Evolutionary conservation across 2,113 vertebrate genomes (phyloP).

Genomic region (Holacanthus passer): DNA sequence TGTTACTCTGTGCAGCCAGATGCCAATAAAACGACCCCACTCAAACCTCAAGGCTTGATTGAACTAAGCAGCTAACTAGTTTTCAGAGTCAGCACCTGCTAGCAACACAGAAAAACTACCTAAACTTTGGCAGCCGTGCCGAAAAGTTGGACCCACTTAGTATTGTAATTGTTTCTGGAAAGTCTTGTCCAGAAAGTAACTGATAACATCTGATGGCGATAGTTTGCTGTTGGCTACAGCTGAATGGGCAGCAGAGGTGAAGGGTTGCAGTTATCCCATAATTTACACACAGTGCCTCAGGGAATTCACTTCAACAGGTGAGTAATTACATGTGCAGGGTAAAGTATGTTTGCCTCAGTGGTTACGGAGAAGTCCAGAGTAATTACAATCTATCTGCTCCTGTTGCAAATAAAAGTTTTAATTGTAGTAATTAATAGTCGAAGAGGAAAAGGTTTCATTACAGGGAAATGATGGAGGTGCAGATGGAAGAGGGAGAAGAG

Average conservation of each 20-base stretch:
- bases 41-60: conserved; percentile 20
- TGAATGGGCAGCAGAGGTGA: conserved; percentile 49
- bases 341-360: neutral
- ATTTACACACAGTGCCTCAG: conserved; percentile 6
- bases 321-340: conserved; percentile 23
- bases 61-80: conserved; percentile 20
- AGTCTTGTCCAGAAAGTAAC: conserved; percentile 23
- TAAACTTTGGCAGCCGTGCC: conserved; percentile 25
- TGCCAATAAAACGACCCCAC: conserved; percentile 30
- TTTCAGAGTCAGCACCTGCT: conserved; percentile 39
- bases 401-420: conserved; percentile 4
- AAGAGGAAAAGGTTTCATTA: conserved; percentile 11
- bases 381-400: conserved; percentile 1
- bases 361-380: neutral
- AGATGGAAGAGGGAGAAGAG: neutral
- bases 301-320: conserved; percentile 30
- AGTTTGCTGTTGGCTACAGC: conserved; percentile 17
- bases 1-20: conserved; percentile 22
- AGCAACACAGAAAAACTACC: conserved; percentile 5
- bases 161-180: conserved; percentile 39
- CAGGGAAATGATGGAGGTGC: conserved; percentile 4
- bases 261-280: conserved; percentile 44
- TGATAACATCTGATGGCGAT: conserved; percentile 39
- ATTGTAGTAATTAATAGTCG: conserved; percentile 4
- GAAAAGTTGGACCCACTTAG: conserved; percentile 28